Percentiles rank a stretch among this genome's conserved stretches.
phyloP scores from a whole-genome alignment of 2,888 invertebrate genomes.

The Chloroclysta siterata region DNA sequence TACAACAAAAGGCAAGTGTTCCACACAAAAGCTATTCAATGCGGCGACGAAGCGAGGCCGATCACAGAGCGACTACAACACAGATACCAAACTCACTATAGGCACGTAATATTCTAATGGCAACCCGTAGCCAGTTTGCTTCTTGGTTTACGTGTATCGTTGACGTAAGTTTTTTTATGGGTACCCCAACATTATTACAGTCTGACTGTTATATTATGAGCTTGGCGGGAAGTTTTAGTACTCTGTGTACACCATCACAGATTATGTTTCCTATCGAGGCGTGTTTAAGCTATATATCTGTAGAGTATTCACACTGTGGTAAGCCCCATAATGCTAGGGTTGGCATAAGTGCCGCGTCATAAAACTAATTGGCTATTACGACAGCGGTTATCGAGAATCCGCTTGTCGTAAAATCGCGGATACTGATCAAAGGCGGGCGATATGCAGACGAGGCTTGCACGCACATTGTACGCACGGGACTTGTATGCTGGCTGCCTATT shows the following conservation, averaged over 20 bases:
- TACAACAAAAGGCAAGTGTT: constrained; percentile 67
- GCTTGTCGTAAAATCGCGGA: constrained; percentile 50
- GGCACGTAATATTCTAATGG: neutral
- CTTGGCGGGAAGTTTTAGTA: neutral
- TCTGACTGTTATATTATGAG: too few relatives aligned
- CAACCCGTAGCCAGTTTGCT: neutral
- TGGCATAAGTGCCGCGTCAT: constrained; percentile 51
- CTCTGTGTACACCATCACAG: neutral
- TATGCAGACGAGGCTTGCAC: constrained; percentile 45
- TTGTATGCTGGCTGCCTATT: constrained; percentile 9
- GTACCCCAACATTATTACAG: too few relatives aligned
- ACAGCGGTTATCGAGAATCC: constrained; percentile 51
- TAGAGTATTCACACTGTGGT: constrained; percentile 19
- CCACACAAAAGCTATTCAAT: constrained; percentile 65
- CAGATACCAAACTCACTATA: constrained; percentile 13
- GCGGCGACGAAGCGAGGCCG: constrained; percentile 51
- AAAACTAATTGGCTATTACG: constrained; percentile 62
- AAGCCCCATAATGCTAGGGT: constrained; percentile 38
- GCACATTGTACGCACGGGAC: constrained; percentile 27
- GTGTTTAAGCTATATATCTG: constrained; percentile 9
- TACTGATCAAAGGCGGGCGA: constrained; percentile 52
- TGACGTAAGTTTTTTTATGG: neutral
- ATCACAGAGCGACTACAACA: constrained; percentile 12
- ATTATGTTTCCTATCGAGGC: neutral
- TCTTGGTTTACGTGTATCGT: too few relatives aligned